Base-by-base conservation (phyloP, 2,888 invertebrate genomes). In the Tetheella fluctuosa region DNA sequence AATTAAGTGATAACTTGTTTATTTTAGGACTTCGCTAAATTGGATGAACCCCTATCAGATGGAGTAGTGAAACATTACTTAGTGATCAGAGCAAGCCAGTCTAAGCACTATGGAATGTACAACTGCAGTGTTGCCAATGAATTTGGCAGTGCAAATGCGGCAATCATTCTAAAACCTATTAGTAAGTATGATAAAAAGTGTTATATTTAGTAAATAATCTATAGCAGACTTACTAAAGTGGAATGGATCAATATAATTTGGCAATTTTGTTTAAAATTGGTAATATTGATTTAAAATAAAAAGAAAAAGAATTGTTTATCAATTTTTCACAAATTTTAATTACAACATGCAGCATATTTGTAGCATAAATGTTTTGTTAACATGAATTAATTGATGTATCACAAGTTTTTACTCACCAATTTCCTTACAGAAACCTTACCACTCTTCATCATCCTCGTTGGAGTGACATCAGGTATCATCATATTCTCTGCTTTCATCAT, bases 111-210 rank as follows among this genome's bases (percentile, higher is more conserved):
- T 80, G 98, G 98, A 37, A 94, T 95, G 65, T 99, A 98, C 91
- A 99, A 98, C 89, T 99, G 99, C 85, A 97, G 98, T 66, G 97
- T 98, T 52, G 95, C 96, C 61, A 99, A 99, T 84, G 96, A 96
- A 60, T 98, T 97, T 77, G 99, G 99, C 25, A 95, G 95, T 67
- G 98, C 97, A 74, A 96, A 96, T 42, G 95, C 96, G 70, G 95
- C 97, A 74, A 98, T 99, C 64, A 95, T 95, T 67, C 94, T 99
- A 70, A 96, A 96, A 84, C 96, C 97, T 75, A 96, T 97, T 91
- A 97, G 99, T 99, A 94, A 96, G 97, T 95, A 34, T 20, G 23
- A 12, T n/a, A 1, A 25, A 30, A 48, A 2, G 0, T 23, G 20
- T 42, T 48, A n/a, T 53, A 4, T 0, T 0, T 2, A 17, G 53